Percentiles rank a stretch among this genome's conserved stretches.
These are phyloP conservation scores for Ptychadena robeensis DNA, from an alignment of 2,797 vertebrate genomes.

Conservation along the genomic window DNA sequence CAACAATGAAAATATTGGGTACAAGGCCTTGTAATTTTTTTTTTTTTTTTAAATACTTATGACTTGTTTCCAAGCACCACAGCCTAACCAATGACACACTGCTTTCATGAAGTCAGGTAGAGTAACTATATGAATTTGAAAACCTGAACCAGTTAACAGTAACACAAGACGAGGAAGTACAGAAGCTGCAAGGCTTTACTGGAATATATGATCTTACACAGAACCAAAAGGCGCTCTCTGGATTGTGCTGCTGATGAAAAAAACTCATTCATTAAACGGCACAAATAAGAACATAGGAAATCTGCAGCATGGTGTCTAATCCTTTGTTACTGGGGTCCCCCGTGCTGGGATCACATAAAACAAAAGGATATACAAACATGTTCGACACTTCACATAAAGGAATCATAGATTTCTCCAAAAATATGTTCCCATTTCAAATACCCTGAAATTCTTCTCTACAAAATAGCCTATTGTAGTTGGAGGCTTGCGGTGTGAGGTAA, in stretches of 20 bases:
- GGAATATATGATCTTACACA: background rate
- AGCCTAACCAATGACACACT: no score
- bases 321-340: background rate
- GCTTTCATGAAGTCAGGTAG: background rate
- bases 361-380: slow-evolving; percentile 16
- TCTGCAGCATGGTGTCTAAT: background rate
- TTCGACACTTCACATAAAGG: background rate
- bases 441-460: background rate
- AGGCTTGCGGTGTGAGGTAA: slow-evolving; percentile 17
- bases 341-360: background rate
- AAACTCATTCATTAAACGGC: background rate
- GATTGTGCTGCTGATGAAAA: background rate
- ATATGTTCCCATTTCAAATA: background rate
- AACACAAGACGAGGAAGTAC: no score
- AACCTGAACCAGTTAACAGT: background rate
- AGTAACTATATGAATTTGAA: background rate
- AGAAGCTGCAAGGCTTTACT: background rate
- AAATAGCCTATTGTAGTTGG: background rate
- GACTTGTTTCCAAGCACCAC: no score
- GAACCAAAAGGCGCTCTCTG: background rate
- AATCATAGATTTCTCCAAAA: background rate
- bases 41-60: no score
- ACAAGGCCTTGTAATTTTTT: no score
- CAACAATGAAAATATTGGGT: no score
- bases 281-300: background rate